Conservation (phyloP, 2,797 vertebrate species). For the Crax fasciolata region DNA sequence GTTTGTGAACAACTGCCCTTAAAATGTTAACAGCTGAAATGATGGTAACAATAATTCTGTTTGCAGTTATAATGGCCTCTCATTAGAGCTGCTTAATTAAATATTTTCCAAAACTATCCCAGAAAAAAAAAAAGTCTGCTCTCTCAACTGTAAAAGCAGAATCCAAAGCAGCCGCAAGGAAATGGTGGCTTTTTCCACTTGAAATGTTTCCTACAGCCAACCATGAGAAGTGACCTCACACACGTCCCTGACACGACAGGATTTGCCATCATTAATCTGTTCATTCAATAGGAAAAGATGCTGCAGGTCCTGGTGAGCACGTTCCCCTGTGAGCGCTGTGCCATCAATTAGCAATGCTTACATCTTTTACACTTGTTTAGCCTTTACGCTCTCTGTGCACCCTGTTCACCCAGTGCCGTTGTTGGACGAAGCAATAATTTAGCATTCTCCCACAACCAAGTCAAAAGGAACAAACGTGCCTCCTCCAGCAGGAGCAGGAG, state of each 20-base stretch:
- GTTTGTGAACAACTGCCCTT: conserved; percentile 78
- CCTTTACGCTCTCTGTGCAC: conserved; percentile 24
- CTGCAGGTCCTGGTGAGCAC: conserved; percentile 21
- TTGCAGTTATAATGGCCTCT: conserved; percentile 74
- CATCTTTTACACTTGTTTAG: conserved; percentile 55
- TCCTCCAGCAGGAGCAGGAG: not conserved
- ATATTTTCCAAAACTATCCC: conserved; percentile 77
- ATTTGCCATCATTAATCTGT: conserved; percentile 21
- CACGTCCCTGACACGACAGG: not conserved
- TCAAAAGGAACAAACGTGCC: not conserved
- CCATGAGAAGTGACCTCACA: not conserved
- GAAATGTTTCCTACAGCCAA: not conserved
- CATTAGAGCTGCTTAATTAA: conserved; percentile 81
- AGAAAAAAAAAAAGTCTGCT: conserved; percentile 66
- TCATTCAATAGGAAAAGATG: conserved; percentile 33
- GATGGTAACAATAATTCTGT: conserved; percentile 70
- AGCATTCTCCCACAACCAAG: not conserved
- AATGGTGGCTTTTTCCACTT: conserved; percentile 49
- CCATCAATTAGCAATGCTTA: conserved; percentile 42
- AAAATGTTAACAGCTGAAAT: conserved; percentile 79
- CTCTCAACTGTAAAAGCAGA: conserved; percentile 57
- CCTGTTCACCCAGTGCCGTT: not conserved
- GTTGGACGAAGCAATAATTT: not conserved
- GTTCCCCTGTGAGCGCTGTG: not conserved
- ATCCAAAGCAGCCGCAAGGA: conserved; percentile 63